Percentiles rank a stretch among this genome's conserved stretches.
Conservation (phyloP, 92 coral and sea anemone species). For the Epizoanthus stellaris region DNA sequence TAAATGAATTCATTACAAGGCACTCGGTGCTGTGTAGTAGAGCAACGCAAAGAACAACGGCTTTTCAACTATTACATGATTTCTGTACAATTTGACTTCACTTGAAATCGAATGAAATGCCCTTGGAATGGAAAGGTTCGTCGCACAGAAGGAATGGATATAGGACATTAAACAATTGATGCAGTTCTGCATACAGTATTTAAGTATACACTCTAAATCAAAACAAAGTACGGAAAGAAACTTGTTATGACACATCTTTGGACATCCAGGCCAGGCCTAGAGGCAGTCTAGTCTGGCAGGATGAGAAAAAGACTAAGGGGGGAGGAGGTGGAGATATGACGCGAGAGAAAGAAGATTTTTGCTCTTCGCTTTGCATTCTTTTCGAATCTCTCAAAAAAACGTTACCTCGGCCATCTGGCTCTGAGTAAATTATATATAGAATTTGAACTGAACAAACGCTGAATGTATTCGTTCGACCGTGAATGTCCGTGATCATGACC, state of each 20-base stretch:
- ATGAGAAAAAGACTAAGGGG: too few relatives aligned
- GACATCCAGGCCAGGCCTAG: not conserved
- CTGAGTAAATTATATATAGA: too few relatives aligned
- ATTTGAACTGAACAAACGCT: too few relatives aligned
- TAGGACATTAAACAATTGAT: constrained; percentile 13
- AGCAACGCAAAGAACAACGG: not conserved
- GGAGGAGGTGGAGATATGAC: too few relatives aligned
- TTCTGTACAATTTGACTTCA: not conserved
- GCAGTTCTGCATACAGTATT: not conserved
- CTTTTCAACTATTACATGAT: not conserved
- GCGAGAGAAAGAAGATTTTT: too few relatives aligned
- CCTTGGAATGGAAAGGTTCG: constrained; percentile 18
- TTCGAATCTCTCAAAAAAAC: too few relatives aligned
- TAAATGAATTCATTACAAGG: not conserved
- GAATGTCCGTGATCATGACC: too few relatives aligned
- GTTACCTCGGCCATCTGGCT: too few relatives aligned
- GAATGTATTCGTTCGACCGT: too few relatives aligned
- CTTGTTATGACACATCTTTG: not conserved
- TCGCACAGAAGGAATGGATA: constrained; percentile 36
- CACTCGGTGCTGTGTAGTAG: not conserved
- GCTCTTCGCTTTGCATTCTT: too few relatives aligned
- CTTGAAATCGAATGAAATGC: not conserved
- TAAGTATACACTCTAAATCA: not conserved
- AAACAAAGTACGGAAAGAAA: not conserved
- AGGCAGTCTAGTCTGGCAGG: not conserved